phyloP scores from a whole-genome alignment of 1,140 invertebrate genomes.

The Sogatella furcifera region DNA sequence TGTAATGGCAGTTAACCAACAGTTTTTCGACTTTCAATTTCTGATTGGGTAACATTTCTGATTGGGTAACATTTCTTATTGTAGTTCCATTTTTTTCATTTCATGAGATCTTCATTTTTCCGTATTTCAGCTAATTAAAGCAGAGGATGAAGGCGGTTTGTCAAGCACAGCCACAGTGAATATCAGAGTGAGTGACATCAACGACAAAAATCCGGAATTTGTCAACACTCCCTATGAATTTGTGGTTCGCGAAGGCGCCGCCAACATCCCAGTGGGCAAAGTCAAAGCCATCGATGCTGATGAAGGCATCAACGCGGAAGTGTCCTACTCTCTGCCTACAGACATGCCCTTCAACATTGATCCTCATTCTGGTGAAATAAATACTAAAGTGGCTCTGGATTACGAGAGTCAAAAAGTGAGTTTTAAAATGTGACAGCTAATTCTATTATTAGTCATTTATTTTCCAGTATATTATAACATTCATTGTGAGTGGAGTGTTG shows the following conservation, averaged over 20 bases:
- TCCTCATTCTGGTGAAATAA: slow-evolving; percentile 63
- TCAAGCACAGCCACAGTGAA: slow-evolving; percentile 73
- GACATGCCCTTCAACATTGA: slow-evolving; percentile 71
- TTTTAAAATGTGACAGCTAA: background rate
- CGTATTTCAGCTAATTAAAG: slow-evolving; percentile 57
- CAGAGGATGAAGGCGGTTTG: slow-evolving; percentile 73
- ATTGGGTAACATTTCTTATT: no score
- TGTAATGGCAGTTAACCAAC: no score
- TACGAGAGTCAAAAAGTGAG: slow-evolving; percentile 68
- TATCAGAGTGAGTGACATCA: slow-evolving; percentile 80
- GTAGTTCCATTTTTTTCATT: no score
- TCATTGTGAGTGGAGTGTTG: no score
- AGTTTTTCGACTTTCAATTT: no score
- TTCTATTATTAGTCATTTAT: no score
- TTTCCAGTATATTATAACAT: no score
- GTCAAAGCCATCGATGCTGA: slow-evolving; percentile 78
- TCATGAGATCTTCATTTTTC: no score
- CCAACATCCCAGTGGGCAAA: slow-evolving; percentile 54
- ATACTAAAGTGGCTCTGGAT: slow-evolving; percentile 63
- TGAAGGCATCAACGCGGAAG: slow-evolving; percentile 50
- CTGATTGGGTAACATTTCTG: no score
- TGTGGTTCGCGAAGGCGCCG: slow-evolving; percentile 66
- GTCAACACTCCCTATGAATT: slow-evolving; percentile 63
- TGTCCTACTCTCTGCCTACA: slow-evolving; percentile 49
- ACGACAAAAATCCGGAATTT: slow-evolving; percentile 81